A percentile compares a stretch with the other conserved stretches of the same genome.
These are phyloP conservation scores for Rattus rattus DNA, from an alignment of 2,113 vertebrate genomes.

Conservation along the genomic window DNA sequence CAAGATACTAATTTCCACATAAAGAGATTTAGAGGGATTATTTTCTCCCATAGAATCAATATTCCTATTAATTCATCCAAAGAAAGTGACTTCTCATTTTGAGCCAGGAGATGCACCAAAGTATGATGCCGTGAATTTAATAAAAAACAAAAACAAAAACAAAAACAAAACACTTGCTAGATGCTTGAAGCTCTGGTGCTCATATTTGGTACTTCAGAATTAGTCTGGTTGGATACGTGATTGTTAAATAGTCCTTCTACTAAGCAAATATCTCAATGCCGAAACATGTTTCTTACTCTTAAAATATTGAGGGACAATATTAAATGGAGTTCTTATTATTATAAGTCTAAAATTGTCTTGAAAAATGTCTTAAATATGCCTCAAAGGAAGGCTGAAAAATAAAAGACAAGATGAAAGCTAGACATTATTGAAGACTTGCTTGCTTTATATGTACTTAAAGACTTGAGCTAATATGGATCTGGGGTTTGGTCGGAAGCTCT, in stretches of 20 bases:
- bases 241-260: conserved; percentile 24
- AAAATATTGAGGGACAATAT: neutral
- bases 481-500: neutral
- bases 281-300: neutral
- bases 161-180: conserved; percentile 51
- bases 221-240: neutral
- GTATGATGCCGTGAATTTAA: conserved; percentile 73
- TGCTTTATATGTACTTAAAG: neutral
- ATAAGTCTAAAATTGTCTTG: neutral
- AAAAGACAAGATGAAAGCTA: conserved; percentile 2
- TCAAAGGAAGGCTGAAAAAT: neutral
- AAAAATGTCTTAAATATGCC: conserved; percentile 11
- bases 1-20: conserved; percentile 73
- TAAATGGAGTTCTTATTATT: conserved; percentile 26
- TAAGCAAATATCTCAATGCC: neutral
- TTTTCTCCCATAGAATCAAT: conserved; percentile 60
- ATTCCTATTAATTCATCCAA: conserved; percentile 66
- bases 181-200: neutral
- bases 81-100: conserved; percentile 59
- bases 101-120: conserved; percentile 53
- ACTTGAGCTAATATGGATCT: neutral
- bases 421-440: neutral
- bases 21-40: conserved; percentile 69
- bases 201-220: neutral
- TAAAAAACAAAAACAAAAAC: too few species aligned